Percentiles rank a stretch among this genome's conserved stretches.
These are phyloP conservation scores for Hipposideros larvatus DNA, from an alignment of 2,797 vertebrate species.

Conservation along the genomic window DNA sequence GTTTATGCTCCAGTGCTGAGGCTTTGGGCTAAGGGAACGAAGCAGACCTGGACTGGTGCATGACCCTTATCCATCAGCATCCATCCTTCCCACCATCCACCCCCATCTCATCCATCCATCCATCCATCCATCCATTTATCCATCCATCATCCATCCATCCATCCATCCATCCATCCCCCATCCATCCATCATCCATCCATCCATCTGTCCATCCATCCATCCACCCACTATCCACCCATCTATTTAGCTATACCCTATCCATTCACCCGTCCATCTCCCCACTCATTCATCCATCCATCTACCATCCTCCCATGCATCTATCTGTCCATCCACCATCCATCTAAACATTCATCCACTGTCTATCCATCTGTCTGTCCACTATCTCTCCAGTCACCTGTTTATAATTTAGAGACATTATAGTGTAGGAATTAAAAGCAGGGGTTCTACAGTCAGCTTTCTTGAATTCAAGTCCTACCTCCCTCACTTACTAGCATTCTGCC, in stretches of 20 bases:
- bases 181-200: too few relatives aligned
- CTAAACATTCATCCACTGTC: not conserved
- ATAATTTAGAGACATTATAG: not conserved
- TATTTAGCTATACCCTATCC: not conserved
- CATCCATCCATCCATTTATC: not conserved
- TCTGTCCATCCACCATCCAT: not conserved
- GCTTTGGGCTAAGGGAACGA: not conserved
- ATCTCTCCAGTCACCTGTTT: not conserved
- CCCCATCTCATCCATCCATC: not conserved
- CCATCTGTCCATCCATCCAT: not conserved
- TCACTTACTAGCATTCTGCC: not conserved
- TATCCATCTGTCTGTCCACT: not conserved
- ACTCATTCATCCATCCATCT: not conserved
- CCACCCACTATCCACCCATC: too few relatives aligned
- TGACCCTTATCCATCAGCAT: not conserved
- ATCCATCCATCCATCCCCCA: not conserved
- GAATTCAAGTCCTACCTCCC: not conserved
- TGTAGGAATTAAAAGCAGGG: not conserved
- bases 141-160: not conserved
- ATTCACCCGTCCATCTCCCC: not conserved
- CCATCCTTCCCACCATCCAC: not conserved
- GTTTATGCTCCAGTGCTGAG: not conserved
- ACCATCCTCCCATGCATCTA: not conserved
- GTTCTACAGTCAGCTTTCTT: not conserved
- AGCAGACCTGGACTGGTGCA: not conserved